Base-by-base conservation (phyloP, 2,888 invertebrate species). In the Archips xylosteana region DNA sequence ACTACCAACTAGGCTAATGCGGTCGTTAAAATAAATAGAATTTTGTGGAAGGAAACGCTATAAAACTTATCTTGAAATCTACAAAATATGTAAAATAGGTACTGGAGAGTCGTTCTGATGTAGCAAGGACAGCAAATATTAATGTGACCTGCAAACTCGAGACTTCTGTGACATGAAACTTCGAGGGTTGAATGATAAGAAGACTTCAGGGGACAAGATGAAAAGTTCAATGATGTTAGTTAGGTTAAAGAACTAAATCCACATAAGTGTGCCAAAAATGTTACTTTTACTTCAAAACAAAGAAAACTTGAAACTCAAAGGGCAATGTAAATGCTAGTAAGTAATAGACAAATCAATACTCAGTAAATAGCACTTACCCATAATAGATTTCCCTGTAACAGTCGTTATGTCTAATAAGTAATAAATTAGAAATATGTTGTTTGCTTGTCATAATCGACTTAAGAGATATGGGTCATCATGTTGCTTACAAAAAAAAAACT, bases 81-180 rank as follows among this genome's bases (percentile, higher is more conserved):
- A 32, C 57, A 12, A 57, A 32, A 57, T 57, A 57, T 32, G 57
- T 57, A 57, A 32, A 57, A 32, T 57, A 36, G 36, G 36, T 36
- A 57, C 57, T 57, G 15, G 9, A 51, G 51, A 51, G 9, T 57
- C 54, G 10, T 23, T 10, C 32, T 10, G 60, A 36, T 6, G n/a
- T 23, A 60, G 60, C 2, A 32, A 57, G 23, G 32, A 8, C 57
- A 32, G 60, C 34, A 67, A 12, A 67, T 45, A 32, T 45, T 67
- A 15, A 57, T 32, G 39, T 67, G 66, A 66, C 42, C 47, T 68
- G 60, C 13, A 61, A 61, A 61, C 47, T 59, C 54, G 45, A 62
- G 23, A 32, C 36, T 64, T 45, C 54, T 64, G 15, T 32, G 57
- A 59, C 15, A 47, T 15, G 59, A 59, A 57, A 70, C 57, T 47